These are phyloP conservation scores for Chromoteleia sp. DNA, from an alignment of 2,888 invertebrate species.

Conservation along the genomic window DNA sequence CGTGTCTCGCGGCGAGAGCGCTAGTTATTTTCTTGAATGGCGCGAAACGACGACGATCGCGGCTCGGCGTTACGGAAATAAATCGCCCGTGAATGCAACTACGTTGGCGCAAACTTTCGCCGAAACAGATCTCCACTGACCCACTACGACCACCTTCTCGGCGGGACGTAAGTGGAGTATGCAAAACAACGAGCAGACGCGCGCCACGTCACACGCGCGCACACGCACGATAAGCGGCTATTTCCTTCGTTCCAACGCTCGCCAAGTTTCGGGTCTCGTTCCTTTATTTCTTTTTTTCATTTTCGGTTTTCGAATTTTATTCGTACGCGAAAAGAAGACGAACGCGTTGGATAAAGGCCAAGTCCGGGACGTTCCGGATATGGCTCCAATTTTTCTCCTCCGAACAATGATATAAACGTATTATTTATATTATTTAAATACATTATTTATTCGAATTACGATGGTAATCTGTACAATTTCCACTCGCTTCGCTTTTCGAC, in stretches of 20 bases:
- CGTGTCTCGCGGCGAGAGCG: slow-evolving; percentile 61
- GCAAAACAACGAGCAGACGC: slow-evolving; percentile 57
- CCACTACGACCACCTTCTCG: slow-evolving; percentile 72
- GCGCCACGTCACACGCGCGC: slow-evolving; percentile 30
- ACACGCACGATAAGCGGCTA: slow-evolving; percentile 1
- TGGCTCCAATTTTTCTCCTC: too few species aligned
- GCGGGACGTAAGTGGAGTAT: slow-evolving; percentile 66
- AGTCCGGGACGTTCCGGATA: not conserved
- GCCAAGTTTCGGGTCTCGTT: not conserved
- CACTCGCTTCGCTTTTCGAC: too few species aligned
- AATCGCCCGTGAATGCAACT: slow-evolving; percentile 65
- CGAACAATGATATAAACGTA: too few species aligned
- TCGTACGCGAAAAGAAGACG: slow-evolving; percentile 1
- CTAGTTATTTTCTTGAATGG: slow-evolving; percentile 69
- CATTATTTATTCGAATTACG: too few species aligned
- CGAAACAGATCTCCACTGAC: slow-evolving; percentile 78
- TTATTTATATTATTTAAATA: too few species aligned
- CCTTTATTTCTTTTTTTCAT: not conserved
- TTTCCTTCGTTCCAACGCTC: not conserved
- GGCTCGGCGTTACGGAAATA: slow-evolving; percentile 60
- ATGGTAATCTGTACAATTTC: too few species aligned
- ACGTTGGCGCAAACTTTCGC: slow-evolving; percentile 75
- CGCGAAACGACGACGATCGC: slow-evolving; percentile 62
- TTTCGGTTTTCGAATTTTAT: not conserved
- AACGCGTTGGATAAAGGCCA: slow-evolving; percentile 12